Base-by-base conservation (phyloP, 2,888 invertebrate genomes). In the Laspeyria flexula region DNA sequence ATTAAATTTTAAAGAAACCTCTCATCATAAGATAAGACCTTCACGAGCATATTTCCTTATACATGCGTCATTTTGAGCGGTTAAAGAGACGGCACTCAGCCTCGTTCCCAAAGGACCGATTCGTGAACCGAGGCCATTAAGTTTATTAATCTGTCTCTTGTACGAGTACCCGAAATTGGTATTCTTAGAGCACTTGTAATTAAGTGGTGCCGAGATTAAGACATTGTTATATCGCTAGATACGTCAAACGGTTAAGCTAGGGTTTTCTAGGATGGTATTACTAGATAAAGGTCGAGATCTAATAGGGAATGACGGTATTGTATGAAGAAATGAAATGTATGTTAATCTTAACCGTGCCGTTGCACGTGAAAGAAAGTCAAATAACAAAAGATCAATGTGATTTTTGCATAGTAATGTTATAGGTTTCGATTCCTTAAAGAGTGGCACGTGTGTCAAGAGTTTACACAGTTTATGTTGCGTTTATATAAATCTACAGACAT, bases 111-210 rank as follows among this genome's bases (percentile, higher is more conserved):
- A 4, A 6, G 51, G 65, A 42, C 33, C 43, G 23, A 60, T 61
- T 30, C 12, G 30, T 34, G 33, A 59, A 56, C 46, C 40, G 38
- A 51, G n/a, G 44, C 51, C 41, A 59, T 59, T 48, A 55, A 29
- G 35, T 37, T 45, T 48, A 63, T 65, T 62, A 62, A 48, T 52
- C 40, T 46, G 37, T 30, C 40, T 37, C 16, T 7, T 30, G 34
- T 37, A n/a, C 9, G 27, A 41, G 30, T 37, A n/a, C 9, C 33
- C 44, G 30, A 37, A 27, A 51, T 45, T 51, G 29, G 39, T 18
- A 50, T 43, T 37, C 37, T 37, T 37, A 37, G 21, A 12, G 21
- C 21, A 11, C 6, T 37, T 37, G 11, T 37, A 37, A 37, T 37
- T 37, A 37, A 37, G 23, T 37, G 9, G 1, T 18, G 34, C 18